Conservation (phyloP, 2,113 vertebrate genomes). For the Narcine bancroftii region DNA sequence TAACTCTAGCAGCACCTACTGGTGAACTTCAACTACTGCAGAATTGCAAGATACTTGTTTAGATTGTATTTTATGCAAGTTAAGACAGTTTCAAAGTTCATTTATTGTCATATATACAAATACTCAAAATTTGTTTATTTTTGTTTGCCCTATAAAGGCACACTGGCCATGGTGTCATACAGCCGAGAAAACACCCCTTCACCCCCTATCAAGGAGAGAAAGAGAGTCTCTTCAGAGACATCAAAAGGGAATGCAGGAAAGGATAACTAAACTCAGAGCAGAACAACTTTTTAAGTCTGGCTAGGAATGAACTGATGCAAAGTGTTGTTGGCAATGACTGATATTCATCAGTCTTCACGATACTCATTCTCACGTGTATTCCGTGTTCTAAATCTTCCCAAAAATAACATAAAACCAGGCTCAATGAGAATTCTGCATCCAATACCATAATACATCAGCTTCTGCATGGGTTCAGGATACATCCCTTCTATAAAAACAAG, state of each 20-base stretch:
- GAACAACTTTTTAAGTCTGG: neutral
- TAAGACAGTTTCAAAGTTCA: too few relatives aligned
- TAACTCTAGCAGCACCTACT: conserved; percentile 36
- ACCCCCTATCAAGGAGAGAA: too few relatives aligned
- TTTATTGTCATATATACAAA: too few relatives aligned
- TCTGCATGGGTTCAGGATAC: neutral
- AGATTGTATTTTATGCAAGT: neutral
- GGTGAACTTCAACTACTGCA: conserved; percentile 6
- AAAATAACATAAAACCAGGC: neutral
- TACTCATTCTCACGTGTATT: neutral
- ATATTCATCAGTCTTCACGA: neutral
- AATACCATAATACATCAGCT: neutral
- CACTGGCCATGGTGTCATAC: too few relatives aligned
- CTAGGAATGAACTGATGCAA: neutral
- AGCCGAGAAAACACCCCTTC: too few relatives aligned
- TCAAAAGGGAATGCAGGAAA: too few relatives aligned
- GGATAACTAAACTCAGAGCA: neutral
- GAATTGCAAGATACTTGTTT: neutral
- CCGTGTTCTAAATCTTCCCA: neutral
- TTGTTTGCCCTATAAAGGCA: too few relatives aligned
- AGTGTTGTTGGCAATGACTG: too few relatives aligned
- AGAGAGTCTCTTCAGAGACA: too few relatives aligned
- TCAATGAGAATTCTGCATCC: neutral
- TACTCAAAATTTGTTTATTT: too few relatives aligned
- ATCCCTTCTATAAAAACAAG: neutral